Base-by-base conservation (phyloP, 2,113 vertebrate genomes). In the Nothocercus julius region DNA sequence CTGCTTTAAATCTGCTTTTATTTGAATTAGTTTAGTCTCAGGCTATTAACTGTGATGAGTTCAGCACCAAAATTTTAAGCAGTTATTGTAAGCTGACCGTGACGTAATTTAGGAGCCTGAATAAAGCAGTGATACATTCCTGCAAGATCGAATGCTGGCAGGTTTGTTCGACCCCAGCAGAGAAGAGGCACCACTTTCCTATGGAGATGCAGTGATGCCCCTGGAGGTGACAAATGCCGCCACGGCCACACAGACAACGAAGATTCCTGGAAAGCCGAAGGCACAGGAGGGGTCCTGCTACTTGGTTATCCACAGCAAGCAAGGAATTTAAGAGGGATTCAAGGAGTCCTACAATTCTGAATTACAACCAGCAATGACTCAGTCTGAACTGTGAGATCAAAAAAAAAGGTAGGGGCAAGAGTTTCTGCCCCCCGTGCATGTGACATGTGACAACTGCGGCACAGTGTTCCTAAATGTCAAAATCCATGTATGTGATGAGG, bases 111-210 rank as follows among this genome's bases (percentile, higher is more conserved):
- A 74, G 22, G 27, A 49, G 27, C 44, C 25, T 47, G n/a, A 69
- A 34, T 9, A 13, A 2, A 42, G 21, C 53, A 81, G 38, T 15
- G 22, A 4, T 24, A 44, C 28, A 24, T 40, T 73, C 25, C 32
- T 59, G 47, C 30, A 73, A 90, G 77, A 68, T 0, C 0, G 0
- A 59, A 28, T 36, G 38, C 51, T 80, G 21, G 13, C 32, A 20
- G 7, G 67, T 70, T 24, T 62, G 7, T 70, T 79, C 78, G 22
- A 12, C 34, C 25, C 27, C 38, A 64, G 42, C 27, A 25, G 40
- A 72, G 16, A 77, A 21, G 11, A 44, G n/a, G 32, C 11, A 54
- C 22, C 2, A 12, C 61, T 87, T 62, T 74, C 64, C 54, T 58
- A 6, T 4, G 22, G 27, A 28, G 8, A 38, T 44, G 28, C 44